Conservation (phyloP, 2,797 vertebrate genomes). For the Naso thynnoides region DNA sequence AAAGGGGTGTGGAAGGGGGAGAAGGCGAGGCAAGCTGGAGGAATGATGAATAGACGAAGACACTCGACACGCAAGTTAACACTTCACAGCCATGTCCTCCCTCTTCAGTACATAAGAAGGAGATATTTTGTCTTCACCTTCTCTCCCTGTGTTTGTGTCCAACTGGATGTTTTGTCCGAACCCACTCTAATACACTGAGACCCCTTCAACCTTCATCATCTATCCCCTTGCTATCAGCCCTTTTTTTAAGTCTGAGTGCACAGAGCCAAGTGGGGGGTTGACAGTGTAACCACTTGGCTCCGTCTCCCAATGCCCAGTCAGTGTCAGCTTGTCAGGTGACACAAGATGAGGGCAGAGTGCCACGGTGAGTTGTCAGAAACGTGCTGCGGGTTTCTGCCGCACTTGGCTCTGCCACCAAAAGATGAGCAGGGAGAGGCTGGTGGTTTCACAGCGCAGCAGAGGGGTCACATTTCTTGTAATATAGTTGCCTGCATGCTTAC, state of each 20-base stretch:
- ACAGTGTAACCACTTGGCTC: slow-evolving; percentile 49
- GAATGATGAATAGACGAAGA: slow-evolving; percentile 44
- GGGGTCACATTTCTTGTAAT: slow-evolving; percentile 47
- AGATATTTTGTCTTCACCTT: not conserved
- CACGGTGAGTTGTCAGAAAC: slow-evolving; percentile 58
- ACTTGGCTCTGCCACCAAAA: slow-evolving; percentile 39
- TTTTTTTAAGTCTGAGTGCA: slow-evolving; percentile 2
- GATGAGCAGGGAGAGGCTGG: slow-evolving; percentile 19
- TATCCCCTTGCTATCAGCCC: not conserved
- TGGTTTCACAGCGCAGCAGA: not conserved
- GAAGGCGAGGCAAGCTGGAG: not conserved
- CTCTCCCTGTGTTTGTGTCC: not conserved
- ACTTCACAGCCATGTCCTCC: slow-evolving; percentile 26
- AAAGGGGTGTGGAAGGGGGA: slow-evolving; percentile 30
- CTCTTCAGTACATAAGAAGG: not conserved
- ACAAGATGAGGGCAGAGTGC: slow-evolving; percentile 41
- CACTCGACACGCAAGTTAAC: slow-evolving; percentile 27
- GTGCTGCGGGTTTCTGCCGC: slow-evolving; percentile 9
- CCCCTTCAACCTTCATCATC: slow-evolving; percentile 10
- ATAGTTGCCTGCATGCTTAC: slow-evolving; percentile 8
- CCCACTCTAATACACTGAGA: not conserved
- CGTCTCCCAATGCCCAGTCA: slow-evolving; percentile 41
- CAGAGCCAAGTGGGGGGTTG: slow-evolving; percentile 43
- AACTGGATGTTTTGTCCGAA: not conserved
- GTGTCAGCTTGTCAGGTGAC: slow-evolving; percentile 55